These are phyloP conservation scores for Diadema setosum DNA, from an alignment of 35 echinoderm and acorn worm genomes.

Conservation along the genomic window DNA sequence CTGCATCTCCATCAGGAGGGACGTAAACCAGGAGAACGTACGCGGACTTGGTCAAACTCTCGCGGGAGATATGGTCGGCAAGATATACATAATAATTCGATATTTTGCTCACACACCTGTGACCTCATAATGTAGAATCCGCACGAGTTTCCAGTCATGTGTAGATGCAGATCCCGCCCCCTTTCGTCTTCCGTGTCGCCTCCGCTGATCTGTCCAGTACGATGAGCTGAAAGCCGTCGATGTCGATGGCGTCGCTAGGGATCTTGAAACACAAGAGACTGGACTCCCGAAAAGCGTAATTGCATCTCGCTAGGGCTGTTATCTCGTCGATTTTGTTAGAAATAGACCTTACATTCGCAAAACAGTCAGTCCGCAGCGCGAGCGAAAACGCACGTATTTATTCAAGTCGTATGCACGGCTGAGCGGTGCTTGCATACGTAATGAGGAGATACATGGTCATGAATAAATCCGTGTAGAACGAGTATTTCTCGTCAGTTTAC, in stretches of 20 bases:
- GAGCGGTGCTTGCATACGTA: no score
- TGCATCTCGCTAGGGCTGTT: no score
- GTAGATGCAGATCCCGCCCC: no score
- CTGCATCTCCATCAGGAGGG: conserved; percentile 1
- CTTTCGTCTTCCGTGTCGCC: not conserved
- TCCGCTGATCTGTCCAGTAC: not conserved
- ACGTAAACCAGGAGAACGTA: conserved; percentile 8
- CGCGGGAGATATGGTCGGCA: conserved; percentile 9
- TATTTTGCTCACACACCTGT: not conserved
- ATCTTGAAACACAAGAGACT: conserved; percentile 42
- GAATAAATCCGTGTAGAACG: no score
- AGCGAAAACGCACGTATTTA: no score
- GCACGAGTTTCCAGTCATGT: not conserved
- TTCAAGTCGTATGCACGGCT: no score
- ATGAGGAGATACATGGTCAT: no score
- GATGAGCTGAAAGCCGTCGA: conserved; percentile 7
- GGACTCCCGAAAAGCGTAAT: not conserved
- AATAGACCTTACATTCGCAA: no score
- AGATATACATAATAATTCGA: conserved; percentile 15
- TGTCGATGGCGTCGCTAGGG: not conserved
- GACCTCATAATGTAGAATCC: not conserved
- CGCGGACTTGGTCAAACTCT: conserved; percentile 1
- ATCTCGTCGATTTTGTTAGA: no score
- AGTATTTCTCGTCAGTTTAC: no score
- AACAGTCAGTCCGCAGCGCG: no score